Evolutionary conservation across 2,888 invertebrate genomes (phyloP), one percentile per base, ranked within the genome.

Genomic region (Nomada hirtipes): DNA sequence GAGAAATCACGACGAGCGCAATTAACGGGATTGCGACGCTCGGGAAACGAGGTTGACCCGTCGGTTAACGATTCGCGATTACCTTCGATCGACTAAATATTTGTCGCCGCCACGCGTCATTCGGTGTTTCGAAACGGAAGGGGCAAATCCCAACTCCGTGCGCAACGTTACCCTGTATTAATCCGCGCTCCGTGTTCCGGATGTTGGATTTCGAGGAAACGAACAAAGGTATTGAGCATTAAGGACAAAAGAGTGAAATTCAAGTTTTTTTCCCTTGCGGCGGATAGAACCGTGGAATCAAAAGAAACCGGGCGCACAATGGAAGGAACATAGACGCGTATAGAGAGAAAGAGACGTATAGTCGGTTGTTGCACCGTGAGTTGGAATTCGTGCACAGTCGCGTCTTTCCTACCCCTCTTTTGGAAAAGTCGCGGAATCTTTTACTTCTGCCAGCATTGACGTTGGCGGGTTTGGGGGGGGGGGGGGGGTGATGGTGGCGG

Each of bases 351-450:
- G 10, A 11, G 29, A 53, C 52, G 55, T 4, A 20, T 15, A 67
- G 36, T 18, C 13, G n/a, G 36, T 36, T 36, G 36, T 36, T 36
- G 36, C 36, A 7, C 11, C 55, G 26, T 11, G 29, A 23, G 47
- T 10, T 18, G 29, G 52, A 71, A 79, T 76, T 57, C 76, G 50
- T 52, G 74, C 36, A 42, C 23, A 42, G 67, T 20, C 76, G 71
- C 57, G 55, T 36, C 15, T 26, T 61, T 63, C n/a, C 20, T 15
- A 15, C 47, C 47, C 15, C 50, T 36, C 26, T 29, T 61, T 61
- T 42, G 77, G 23, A 63, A 73, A 77, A 79, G 69, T 73, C 65
- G 55, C 29, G 60, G 57, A 71, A 75, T 74, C 79, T 78, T 74
- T 73, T 55, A 36, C 53, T 60, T 71, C 65, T 59, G 67, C n/a